These are phyloP conservation scores for Temnopleurus reevesii DNA, from an alignment of 53 echinoderm and acorn worm species.

Conservation along the genomic window DNA sequence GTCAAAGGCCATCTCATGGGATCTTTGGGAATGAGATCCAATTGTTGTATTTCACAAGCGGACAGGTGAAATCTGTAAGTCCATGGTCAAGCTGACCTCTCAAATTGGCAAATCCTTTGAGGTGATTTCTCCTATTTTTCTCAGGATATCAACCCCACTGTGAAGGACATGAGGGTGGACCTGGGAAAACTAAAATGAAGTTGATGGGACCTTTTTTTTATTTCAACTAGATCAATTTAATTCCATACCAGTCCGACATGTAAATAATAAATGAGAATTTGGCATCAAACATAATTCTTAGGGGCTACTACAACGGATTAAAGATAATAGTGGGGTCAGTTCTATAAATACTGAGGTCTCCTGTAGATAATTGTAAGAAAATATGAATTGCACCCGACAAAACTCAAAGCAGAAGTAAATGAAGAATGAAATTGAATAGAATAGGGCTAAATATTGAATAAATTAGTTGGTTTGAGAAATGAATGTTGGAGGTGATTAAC, in stretches of 20 bases:
- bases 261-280: neutral
- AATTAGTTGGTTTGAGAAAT: too few species aligned
- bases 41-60: neutral
- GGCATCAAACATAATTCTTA: neutral
- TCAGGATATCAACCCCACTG: neutral
- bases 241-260: neutral
- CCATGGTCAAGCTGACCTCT: conserved; percentile 12
- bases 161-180: neutral
- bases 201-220: too few species aligned
- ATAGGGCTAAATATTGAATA: too few species aligned
- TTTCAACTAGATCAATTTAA: neutral
- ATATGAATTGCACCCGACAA: too few species aligned
- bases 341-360: too few species aligned
- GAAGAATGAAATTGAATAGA: too few species aligned
- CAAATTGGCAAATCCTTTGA: neutral
- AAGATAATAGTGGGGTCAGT: neutral
- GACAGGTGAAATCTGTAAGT: conserved; percentile 16
- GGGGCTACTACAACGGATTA: neutral
- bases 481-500: too few species aligned
- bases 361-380: too few species aligned
- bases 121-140: neutral
- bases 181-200: neutral
- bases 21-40: neutral
- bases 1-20: too few species aligned
- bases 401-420: too few species aligned